Percentiles rank a stretch among this genome's conserved stretches.
phyloP scores from a whole-genome alignment of 2,888 invertebrate species.

The Pseudanteris insignis region DNA sequence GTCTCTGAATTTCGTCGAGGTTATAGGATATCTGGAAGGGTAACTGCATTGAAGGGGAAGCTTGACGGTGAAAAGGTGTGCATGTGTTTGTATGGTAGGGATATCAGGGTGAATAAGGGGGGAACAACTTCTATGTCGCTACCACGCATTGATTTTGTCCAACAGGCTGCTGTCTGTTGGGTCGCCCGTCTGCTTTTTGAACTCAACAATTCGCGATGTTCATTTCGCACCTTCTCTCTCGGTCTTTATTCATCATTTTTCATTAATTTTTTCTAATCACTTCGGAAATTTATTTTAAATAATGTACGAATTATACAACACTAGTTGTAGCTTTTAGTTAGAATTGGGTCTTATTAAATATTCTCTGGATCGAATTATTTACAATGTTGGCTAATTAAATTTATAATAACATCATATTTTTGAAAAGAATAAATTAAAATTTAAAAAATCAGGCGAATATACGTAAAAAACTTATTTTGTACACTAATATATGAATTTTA shows the following conservation, averaged over 20 bases:
- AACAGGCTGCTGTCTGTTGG: constrained; percentile 63
- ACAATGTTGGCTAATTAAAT: no score
- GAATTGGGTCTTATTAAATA: no score
- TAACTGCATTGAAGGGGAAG: constrained; percentile 28
- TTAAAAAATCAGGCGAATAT: no score
- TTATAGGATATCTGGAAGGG: constrained; percentile 38
- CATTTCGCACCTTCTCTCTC: constrained; percentile 18
- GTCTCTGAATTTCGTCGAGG: constrained; percentile 34
- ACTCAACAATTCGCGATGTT: constrained; percentile 50
- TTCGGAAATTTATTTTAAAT: no score
- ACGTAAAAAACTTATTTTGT: no score
- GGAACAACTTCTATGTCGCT: constrained; percentile 59
- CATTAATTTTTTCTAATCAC: not conserved
- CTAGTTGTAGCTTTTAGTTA: no score
- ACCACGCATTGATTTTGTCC: constrained; percentile 65
- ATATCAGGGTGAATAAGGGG: constrained; percentile 43
- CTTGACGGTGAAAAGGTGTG: constrained; percentile 15
- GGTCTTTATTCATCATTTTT: not conserved
- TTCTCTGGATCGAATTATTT: no score
- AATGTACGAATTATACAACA: no score
- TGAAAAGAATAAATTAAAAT: no score
- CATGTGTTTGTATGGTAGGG: constrained; percentile 35
- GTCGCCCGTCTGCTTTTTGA: constrained; percentile 51
- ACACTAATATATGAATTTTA: no score
- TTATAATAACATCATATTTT: no score